These are phyloP conservation scores for Zingel zingel DNA, from an alignment of 2,113 vertebrate species.

Conservation along the genomic window DNA sequence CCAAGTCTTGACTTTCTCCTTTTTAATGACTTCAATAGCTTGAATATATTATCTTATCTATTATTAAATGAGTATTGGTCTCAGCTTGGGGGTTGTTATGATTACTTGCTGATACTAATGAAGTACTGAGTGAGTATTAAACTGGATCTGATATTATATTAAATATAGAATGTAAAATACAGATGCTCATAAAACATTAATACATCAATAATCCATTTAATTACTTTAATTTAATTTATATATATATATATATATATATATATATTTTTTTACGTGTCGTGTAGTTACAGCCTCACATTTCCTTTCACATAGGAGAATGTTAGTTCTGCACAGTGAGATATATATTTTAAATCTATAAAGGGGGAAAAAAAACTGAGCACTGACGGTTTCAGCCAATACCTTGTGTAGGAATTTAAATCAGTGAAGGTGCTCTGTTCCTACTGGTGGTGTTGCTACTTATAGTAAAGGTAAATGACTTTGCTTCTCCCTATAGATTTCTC, in stretches of 20 bases:
- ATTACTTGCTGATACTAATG: slow-evolving; percentile 11
- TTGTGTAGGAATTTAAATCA: slow-evolving; percentile 9
- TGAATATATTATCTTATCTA: neutral
- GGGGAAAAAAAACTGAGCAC: neutral
- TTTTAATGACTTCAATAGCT: slow-evolving; percentile 6
- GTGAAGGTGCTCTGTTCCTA: neutral
- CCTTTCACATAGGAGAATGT: neutral
- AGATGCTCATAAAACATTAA: neutral
- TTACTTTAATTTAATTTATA: neutral
- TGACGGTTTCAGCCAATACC: neutral
- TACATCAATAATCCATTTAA: neutral
- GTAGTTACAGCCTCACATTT: neutral
- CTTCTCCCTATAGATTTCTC: slow-evolving; percentile 28
- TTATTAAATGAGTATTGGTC: slow-evolving; percentile 12
- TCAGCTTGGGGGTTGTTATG: neutral
- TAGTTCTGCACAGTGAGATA: slow-evolving; percentile 10
- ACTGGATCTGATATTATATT: neutral
- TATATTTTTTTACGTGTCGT: neutral
- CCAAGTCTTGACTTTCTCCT: slow-evolving; percentile 8
- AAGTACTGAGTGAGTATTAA: neutral
- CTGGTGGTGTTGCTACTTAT: slow-evolving; percentile 13
- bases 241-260: neutral
- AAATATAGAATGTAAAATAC: neutral
- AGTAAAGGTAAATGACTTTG: slow-evolving; percentile 30
- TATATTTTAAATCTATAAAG: slow-evolving; percentile 11